Conservation (phyloP, 2,797 vertebrate species). For the Diplodus sargus region DNA sequence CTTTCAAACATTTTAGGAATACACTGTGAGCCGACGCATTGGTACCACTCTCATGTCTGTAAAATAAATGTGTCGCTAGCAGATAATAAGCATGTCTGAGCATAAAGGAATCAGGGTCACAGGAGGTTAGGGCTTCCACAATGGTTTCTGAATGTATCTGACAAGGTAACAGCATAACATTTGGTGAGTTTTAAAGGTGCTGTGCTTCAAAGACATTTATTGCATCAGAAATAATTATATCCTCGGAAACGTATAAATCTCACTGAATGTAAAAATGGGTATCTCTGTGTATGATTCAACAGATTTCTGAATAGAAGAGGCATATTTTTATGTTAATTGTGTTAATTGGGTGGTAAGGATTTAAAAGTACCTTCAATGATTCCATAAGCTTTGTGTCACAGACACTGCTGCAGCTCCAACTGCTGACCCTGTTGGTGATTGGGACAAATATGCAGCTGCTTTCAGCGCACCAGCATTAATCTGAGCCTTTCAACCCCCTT, state of each 20-base stretch:
- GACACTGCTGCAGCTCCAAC: background rate
- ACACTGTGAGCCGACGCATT: background rate
- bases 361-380: background rate
- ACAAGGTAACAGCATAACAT: background rate
- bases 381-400: background rate
- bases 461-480: background rate
- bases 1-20: too few species aligned
- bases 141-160: background rate
- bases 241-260: too few species aligned
- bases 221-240: too few species aligned
- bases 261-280: too few species aligned
- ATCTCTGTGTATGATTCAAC: too few species aligned
- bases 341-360: background rate
- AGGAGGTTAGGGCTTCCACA: background rate
- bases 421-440: background rate
- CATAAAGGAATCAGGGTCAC: background rate
- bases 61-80: background rate
- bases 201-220: background rate
- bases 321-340: too few species aligned
- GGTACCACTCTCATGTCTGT: background rate
- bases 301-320: too few species aligned
- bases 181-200: background rate
- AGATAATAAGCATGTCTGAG: background rate
- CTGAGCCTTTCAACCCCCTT: background rate
- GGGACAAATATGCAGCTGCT: background rate